phyloP scores from a whole-genome alignment of 2,888 invertebrate species.

The Hirtodrosophila trivittata region DNA sequence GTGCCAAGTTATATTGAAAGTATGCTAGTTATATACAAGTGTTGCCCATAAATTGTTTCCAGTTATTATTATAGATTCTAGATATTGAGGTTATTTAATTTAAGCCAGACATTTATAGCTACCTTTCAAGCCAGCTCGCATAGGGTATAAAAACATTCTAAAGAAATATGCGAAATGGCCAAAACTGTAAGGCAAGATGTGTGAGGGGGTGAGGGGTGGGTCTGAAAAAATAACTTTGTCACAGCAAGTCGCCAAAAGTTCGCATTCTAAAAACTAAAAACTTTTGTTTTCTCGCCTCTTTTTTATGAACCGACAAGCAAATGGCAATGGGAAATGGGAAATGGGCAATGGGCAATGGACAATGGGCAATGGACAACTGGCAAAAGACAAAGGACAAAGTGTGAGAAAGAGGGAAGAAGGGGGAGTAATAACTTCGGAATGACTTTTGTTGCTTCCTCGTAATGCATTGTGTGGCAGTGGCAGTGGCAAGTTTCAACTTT shows the following conservation, averaged over 20 bases:
- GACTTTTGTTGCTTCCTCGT: constrained; percentile 73
- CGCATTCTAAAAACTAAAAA: constrained; percentile 59
- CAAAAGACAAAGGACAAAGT: constrained; percentile 31
- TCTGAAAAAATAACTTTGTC: constrained; percentile 55
- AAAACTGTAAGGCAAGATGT: constrained; percentile 31
- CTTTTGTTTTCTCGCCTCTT: constrained; percentile 74
- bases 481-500: constrained; percentile 41
- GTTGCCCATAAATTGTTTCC: background rate
- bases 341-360: constrained; percentile 25
- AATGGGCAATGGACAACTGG: constrained; percentile 24
- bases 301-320: constrained; percentile 65
- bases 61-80: too few relatives aligned
- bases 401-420: constrained; percentile 1
- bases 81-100: too few relatives aligned
- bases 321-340: constrained; percentile 45
- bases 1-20: background rate
- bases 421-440: constrained; percentile 74
- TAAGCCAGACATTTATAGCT: too few relatives aligned
- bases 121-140: too few relatives aligned
- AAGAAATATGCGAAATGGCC: constrained; percentile 35
- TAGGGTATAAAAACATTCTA: constrained; percentile 11
- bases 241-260: constrained; percentile 65
- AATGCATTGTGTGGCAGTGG: constrained; percentile 56
- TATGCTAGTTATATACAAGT: too few relatives aligned
- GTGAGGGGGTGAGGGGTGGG: constrained; percentile 5